These are phyloP conservation scores for Calcarius lapponicus DNA, from an alignment of 2,797 vertebrate genomes.

Conservation along the genomic window DNA sequence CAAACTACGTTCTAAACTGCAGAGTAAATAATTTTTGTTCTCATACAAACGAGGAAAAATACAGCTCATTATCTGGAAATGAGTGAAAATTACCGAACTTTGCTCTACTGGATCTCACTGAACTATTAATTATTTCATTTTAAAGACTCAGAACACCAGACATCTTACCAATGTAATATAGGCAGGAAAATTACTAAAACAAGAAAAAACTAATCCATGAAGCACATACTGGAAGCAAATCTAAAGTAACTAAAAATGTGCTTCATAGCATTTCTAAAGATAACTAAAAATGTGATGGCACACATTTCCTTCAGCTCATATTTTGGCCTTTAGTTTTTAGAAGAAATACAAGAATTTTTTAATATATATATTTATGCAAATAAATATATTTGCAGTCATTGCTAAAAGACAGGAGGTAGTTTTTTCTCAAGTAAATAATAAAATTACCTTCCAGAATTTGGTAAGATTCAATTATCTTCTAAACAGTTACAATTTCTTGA, in stretches of 20 bases:
- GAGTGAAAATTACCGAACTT: not conserved
- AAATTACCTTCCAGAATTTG: slow-evolving; percentile 16
- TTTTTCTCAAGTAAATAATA: not conserved
- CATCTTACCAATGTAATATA: not conserved
- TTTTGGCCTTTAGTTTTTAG: not conserved
- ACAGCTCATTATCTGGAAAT: not conserved
- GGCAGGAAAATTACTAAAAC: not conserved
- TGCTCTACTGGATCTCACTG: not conserved
- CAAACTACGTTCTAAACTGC: not conserved
- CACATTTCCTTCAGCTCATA: not conserved
- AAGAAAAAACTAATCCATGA: not conserved
- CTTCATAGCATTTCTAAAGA: not conserved
- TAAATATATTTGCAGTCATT: not conserved
- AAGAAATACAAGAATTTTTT: not conserved
- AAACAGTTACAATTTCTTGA: slow-evolving; percentile 22
- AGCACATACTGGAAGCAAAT: not conserved
- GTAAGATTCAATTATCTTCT: slow-evolving; percentile 32
- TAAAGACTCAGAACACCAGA: not conserved
- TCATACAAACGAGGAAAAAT: not conserved
- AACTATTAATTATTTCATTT: not conserved
- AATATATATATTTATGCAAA: not conserved
- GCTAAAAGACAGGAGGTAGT: not conserved
- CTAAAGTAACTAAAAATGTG: not conserved
- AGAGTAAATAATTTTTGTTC: not conserved
- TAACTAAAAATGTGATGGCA: not conserved